Evolutionary conservation across 2,113 vertebrate genomes (phyloP).

Genomic region (Pontoporia blainvillei): DNA sequence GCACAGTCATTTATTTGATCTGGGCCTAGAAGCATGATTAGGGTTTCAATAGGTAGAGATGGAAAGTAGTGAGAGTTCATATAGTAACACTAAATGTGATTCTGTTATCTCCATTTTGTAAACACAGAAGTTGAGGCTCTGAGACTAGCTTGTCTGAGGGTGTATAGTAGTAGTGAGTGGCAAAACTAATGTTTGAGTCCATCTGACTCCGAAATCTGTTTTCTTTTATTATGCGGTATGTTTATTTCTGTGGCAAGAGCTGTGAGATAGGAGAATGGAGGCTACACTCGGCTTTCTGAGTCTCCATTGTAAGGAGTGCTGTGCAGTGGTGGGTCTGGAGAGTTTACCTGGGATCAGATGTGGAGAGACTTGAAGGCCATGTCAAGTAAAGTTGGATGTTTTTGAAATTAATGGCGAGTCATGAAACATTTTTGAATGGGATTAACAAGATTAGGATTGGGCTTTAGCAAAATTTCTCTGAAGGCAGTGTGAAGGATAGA

Average conservation of each 20-base stretch:
- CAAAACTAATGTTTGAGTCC: not conserved
- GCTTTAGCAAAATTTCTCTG: not conserved
- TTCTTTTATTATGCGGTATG: not conserved
- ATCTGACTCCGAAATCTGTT: not conserved
- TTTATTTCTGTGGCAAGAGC: not conserved
- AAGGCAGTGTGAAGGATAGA: not conserved
- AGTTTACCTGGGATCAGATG: not conserved
- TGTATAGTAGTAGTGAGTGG: not conserved
- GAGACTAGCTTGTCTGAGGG: not conserved
- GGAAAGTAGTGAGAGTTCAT: not conserved
- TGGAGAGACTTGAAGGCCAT: not conserved
- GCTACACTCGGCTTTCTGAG: not conserved
- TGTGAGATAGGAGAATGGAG: not conserved
- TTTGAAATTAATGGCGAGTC: not conserved
- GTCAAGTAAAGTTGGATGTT: not conserved
- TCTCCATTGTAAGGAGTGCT: not conserved
- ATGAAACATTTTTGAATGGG: not conserved
- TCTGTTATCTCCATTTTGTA: not conserved
- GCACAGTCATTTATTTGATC: not conserved
- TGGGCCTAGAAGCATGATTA: not conserved
- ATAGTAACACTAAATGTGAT: not conserved
- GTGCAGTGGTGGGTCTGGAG: not conserved
- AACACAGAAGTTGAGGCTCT: not conserved
- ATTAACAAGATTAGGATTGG: not conserved
- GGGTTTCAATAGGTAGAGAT: not conserved